Conservation (phyloP, 2,888 invertebrate genomes). For the Linnaemya tessellans region DNA sequence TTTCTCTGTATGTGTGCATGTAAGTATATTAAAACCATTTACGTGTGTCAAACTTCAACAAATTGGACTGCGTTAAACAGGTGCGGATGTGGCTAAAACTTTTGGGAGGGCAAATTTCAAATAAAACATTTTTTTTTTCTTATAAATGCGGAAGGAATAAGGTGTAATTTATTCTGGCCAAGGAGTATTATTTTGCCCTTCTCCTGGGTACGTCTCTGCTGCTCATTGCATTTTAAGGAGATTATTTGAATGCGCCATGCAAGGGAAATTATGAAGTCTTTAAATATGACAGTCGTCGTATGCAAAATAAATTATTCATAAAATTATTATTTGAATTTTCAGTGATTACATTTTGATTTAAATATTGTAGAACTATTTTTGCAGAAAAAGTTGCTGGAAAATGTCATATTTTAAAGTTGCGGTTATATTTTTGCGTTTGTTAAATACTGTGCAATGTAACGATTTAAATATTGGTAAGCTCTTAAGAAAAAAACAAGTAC, state of each 20-base stretch:
- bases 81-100: too few species aligned
- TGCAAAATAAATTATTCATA: conserved; percentile 61
- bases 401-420: conserved; percentile 51
- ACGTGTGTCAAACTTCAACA: conserved; percentile 4
- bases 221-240: neutral
- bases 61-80: conserved; percentile 1
- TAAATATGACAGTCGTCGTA: conserved; percentile 52
- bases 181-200: too few species aligned
- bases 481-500: neutral
- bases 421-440: conserved; percentile 43
- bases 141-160: too few species aligned
- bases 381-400: neutral
- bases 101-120: too few species aligned
- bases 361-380: conserved; percentile 24
- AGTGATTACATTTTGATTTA: conserved; percentile 55
- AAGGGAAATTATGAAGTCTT: conserved; percentile 39
- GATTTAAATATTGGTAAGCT: conserved; percentile 75
- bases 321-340: conserved; percentile 53
- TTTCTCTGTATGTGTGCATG: too few species aligned
- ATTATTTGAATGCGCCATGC: neutral
- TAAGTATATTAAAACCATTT: too few species aligned
- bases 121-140: too few species aligned
- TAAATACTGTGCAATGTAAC: conserved; percentile 41
- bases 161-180: too few species aligned
- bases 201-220: too few species aligned